These are phyloP conservation scores for Drosophila nasuta DNA, from an alignment of 1,140 invertebrate genomes.

Conservation along the genomic window DNA sequence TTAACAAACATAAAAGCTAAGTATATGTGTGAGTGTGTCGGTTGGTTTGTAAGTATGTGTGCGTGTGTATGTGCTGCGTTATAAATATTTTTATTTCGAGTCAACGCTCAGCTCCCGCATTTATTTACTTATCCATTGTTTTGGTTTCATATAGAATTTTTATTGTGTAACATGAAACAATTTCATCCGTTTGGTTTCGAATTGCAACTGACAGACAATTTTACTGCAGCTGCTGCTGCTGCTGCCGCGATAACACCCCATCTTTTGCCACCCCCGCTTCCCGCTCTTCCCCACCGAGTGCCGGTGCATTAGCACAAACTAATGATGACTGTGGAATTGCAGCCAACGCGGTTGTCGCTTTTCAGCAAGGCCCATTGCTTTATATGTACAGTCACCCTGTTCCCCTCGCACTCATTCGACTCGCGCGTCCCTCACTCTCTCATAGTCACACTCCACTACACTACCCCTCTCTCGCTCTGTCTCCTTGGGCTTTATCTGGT, in stretches of 20 bases:
- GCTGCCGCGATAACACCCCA: constrained; percentile 43
- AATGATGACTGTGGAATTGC: constrained; percentile 65
- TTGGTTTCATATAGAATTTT: constrained; percentile 62
- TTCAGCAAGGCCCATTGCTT: constrained; percentile 21
- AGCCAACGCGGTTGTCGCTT: constrained; percentile 50
- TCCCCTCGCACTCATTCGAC: background rate
- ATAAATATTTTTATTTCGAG: constrained; percentile 60
- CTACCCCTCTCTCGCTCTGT: background rate
- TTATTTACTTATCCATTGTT: constrained; percentile 61
- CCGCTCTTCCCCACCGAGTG: background rate
- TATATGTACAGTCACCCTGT: background rate
- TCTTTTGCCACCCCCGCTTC: background rate
- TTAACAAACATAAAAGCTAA: constrained; percentile 38
- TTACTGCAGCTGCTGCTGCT: constrained; percentile 41
- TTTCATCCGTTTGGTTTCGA: constrained; percentile 60
- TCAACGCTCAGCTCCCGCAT: constrained; percentile 59
- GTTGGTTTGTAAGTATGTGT: constrained; percentile 7
- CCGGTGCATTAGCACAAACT: constrained; percentile 62
- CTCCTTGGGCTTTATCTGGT: constrained; percentile 41
- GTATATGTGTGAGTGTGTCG: constrained; percentile 8
- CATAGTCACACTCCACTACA: background rate
- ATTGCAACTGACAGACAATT: constrained; percentile 61
- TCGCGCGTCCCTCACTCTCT: constrained; percentile 1
- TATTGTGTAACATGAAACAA: constrained; percentile 64
- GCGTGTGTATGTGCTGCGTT: constrained; percentile 3